phyloP scores from a whole-genome alignment of 2,113 vertebrate species.

The Limanda limanda region DNA sequence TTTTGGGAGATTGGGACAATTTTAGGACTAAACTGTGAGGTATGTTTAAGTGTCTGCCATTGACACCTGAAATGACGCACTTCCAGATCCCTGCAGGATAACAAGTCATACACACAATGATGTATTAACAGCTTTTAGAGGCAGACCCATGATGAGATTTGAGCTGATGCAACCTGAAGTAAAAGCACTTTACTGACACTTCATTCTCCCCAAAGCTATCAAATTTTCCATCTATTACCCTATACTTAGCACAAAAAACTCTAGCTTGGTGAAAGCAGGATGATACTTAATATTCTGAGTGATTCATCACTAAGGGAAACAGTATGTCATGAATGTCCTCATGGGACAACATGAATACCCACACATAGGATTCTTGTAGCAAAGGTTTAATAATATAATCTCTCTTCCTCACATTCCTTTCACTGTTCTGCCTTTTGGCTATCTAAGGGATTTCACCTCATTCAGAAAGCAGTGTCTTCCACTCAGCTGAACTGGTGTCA shows the following conservation, averaged over 20 bases:
- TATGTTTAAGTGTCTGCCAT: neutral
- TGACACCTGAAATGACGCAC: neutral
- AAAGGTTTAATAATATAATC: neutral
- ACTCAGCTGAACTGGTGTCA: constrained; percentile 10
- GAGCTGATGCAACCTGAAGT: constrained; percentile 36
- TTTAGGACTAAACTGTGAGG: neutral
- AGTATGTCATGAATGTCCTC: constrained; percentile 15
- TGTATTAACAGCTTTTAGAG: neutral
- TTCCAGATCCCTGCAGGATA: neutral
- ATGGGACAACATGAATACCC: constrained; percentile 5
- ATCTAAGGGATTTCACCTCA: neutral
- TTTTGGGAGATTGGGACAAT: neutral
- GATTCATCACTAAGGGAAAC: constrained; percentile 14
- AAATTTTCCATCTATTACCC: constrained; percentile 8
- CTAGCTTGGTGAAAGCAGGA: constrained; percentile 11
- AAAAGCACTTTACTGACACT: constrained; percentile 12
- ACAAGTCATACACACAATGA: neutral
- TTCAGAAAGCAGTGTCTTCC: neutral
- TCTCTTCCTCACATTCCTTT: neutral
- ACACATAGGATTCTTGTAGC: neutral
- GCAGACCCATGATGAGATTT: neutral
- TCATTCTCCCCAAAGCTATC: constrained; percentile 10
- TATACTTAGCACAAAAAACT: neutral
- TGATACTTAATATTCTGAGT: constrained; percentile 10
- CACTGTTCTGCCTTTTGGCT: neutral